Percentiles rank a stretch among this genome's conserved stretches.
Evolutionary conservation across 1,140 invertebrate species (phyloP).

Genomic region (Macrobrachium rosenbergii): DNA sequence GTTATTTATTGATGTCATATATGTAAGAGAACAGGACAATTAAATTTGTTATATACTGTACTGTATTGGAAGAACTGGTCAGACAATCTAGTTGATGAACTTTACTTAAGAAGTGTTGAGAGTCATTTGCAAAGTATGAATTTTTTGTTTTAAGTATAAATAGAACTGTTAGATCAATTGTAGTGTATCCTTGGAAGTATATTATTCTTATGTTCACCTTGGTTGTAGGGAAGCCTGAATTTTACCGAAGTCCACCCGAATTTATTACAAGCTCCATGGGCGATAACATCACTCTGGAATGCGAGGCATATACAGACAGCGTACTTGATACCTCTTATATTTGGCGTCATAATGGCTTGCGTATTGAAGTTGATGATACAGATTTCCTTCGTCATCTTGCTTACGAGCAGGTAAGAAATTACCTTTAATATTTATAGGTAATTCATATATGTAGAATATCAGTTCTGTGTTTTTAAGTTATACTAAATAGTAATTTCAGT

Average conservation of each 20-base stretch:
- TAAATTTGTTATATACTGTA: too few species aligned
- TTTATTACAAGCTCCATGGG: slow-evolving; percentile 79
- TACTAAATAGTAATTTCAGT: background rate
- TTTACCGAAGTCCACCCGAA: slow-evolving; percentile 77
- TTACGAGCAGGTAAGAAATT: slow-evolving; percentile 52
- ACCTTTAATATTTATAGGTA: slow-evolving; percentile 2
- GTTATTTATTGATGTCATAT: too few species aligned
- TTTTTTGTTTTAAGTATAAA: too few species aligned
- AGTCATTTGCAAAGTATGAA: too few species aligned
- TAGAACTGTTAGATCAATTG: background rate
- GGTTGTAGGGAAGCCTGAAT: slow-evolving; percentile 61
- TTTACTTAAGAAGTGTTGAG: too few species aligned
- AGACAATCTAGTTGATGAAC: too few species aligned
- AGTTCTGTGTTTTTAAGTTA: background rate
- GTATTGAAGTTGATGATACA: slow-evolving; percentile 77
- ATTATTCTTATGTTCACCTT: slow-evolving; percentile 32
- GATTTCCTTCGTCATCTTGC: slow-evolving; percentile 69
- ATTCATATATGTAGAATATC: background rate
- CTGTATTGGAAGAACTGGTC: too few species aligned
- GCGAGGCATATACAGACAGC: slow-evolving; percentile 84
- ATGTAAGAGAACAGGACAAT: too few species aligned
- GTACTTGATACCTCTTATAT: slow-evolving; percentile 89
- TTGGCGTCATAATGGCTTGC: slow-evolving; percentile 90
- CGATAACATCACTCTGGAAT: slow-evolving; percentile 81
- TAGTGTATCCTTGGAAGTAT: slow-evolving; percentile 1